These are phyloP conservation scores for Fragum sueziense DNA, from an alignment of 2,888 invertebrate genomes.

Conservation along the genomic window DNA sequence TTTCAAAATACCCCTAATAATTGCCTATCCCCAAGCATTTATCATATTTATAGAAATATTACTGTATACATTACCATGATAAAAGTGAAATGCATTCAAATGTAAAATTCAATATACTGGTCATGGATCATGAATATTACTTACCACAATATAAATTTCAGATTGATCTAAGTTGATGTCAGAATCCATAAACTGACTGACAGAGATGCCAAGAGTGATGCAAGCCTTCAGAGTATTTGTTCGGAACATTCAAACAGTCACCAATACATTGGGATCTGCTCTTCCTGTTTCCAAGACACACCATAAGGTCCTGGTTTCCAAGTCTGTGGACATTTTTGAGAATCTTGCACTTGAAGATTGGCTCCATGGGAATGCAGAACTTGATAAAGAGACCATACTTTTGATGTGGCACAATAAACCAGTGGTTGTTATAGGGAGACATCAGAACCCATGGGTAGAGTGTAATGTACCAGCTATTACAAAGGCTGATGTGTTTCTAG, in stretches of 20 bases:
- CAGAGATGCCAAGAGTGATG: neutral
- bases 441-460: constrained; percentile 98
- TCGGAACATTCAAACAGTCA: neutral
- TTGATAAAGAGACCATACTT: constrained; percentile 89
- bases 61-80: no score
- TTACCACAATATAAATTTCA: no score
- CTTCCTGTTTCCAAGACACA: neutral
- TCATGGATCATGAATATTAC: no score
- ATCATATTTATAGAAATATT: no score
- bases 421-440: constrained; percentile 96
- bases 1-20: no score
- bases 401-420: constrained; percentile 97
- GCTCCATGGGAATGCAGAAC: constrained; percentile 94
- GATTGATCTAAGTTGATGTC: no score
- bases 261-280: neutral
- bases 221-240: neutral
- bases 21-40: no score
- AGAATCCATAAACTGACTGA: no score
- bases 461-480: constrained; percentile 89
- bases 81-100: no score
- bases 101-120: no score
- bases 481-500: constrained; percentile 89
- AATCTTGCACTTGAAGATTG: constrained; percentile 98
- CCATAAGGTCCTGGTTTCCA: constrained; percentile 86
- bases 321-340: constrained; percentile 93